Percentiles rank a stretch among this genome's conserved stretches.
phyloP scores from a whole-genome alignment of 30 jellyfish, hydroid and myxozoan genomes.

The Chironex yamaguchii region DNA sequence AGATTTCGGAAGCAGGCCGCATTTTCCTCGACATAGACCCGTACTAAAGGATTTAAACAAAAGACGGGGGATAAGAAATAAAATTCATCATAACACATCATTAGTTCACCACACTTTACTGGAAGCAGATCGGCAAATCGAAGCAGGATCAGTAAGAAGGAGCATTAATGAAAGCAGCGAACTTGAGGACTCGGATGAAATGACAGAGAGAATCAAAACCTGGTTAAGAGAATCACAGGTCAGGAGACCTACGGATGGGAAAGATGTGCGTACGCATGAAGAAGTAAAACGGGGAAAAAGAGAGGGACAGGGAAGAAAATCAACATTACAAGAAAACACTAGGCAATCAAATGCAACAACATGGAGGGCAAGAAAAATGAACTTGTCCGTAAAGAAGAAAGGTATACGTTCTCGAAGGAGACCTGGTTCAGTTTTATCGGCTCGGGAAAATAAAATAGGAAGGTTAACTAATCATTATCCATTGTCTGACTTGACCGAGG shows the following conservation, averaged over 20 bases:
- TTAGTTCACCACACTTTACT: neutral
- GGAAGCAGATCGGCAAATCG: neutral
- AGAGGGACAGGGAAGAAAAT: too few species aligned
- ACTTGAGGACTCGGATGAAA: neutral
- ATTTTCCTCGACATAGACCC: neutral
- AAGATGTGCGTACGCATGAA: too few species aligned
- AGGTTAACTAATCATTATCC: neutral
- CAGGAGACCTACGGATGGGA: neutral
- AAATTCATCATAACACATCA: neutral
- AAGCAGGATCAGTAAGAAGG: neutral
- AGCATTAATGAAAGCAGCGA: neutral
- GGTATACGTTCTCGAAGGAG: too few species aligned
- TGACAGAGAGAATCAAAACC: neutral
- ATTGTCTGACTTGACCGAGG: neutral
- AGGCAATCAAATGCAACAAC: too few species aligned
- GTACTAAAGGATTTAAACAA: too few species aligned
- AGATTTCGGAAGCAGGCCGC: neutral
- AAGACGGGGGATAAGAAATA: neutral
- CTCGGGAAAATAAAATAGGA: too few species aligned
- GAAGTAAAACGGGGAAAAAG: too few species aligned
- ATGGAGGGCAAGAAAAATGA: too few species aligned
- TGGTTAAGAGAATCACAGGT: neutral
- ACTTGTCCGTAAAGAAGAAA: too few species aligned
- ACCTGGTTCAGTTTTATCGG: too few species aligned
- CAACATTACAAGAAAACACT: too few species aligned